Percentiles rank a stretch among this genome's conserved stretches.
These are phyloP conservation scores for Indicator indicator DNA, from an alignment of 2,113 vertebrate species.

Conservation along the genomic window DNA sequence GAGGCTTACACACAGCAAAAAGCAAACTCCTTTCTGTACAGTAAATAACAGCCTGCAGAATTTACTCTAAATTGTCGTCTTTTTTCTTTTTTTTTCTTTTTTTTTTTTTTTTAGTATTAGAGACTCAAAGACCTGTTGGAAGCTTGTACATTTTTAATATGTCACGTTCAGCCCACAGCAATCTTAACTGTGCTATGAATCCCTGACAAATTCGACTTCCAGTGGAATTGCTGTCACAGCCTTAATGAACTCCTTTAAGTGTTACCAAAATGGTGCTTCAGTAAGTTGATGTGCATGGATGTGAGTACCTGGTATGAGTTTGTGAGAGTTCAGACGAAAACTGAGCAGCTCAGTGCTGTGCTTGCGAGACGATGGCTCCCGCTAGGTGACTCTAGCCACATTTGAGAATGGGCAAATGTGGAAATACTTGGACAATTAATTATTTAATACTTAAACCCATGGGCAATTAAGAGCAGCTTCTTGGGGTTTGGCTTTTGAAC, in stretches of 20 bases:
- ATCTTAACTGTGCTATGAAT: conserved; percentile 33
- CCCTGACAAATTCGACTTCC: conserved; percentile 26
- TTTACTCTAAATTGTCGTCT: conserved; percentile 35
- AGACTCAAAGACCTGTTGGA: conserved; percentile 22
- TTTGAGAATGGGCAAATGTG: not conserved
- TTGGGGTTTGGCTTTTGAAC: not conserved
- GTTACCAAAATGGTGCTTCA: conserved; percentile 64
- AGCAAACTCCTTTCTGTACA: conserved; percentile 43
- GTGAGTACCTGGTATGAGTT: not conserved
- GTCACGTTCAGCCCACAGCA: not conserved
- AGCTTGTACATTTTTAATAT: not conserved
- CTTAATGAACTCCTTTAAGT: conserved; percentile 66
- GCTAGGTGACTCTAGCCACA: not conserved
- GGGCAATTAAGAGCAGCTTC: not conserved
- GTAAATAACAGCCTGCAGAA: conserved; percentile 65
- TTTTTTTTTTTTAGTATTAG: conserved; percentile 6
- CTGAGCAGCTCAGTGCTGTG: not conserved
- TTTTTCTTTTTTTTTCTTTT: not conserved
- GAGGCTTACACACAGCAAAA: conserved; percentile 41
- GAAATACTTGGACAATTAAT: not conserved
- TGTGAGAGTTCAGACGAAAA: not conserved
- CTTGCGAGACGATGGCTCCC: not conserved
- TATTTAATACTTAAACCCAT: not conserved
- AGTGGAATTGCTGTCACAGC: conserved; percentile 60
- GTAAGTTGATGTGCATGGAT: conserved; percentile 15